These are phyloP conservation scores for Serripes groenlandicus DNA, from an alignment of 2,888 invertebrate species.

Conservation along the genomic window DNA sequence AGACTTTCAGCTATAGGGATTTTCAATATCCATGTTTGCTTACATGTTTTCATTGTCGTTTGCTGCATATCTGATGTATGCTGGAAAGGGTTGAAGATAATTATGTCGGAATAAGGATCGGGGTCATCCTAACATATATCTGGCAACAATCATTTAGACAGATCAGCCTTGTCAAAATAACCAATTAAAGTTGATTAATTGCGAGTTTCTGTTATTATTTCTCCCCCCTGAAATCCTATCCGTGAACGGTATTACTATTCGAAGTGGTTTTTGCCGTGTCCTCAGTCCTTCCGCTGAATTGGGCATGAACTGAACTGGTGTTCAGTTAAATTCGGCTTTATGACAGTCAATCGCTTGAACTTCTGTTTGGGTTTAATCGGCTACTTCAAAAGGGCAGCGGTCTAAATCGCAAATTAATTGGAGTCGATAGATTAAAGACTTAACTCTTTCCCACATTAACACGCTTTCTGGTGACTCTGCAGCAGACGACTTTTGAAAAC, in stretches of 20 bases:
- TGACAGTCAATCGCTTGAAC: conserved; percentile 9
- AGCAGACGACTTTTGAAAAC: not conserved
- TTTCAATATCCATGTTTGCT: no score
- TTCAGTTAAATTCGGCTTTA: not conserved
- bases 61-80: no score
- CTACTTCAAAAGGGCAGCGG: conserved; percentile 8
- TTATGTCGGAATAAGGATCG: no score
- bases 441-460: not conserved
- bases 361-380: conserved; percentile 19
- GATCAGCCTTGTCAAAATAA: conserved; percentile 5
- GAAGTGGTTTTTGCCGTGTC: not conserved
- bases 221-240: not conserved
- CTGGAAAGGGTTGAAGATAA: no score
- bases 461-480: not conserved
- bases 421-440: conserved; percentile 18
- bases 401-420: conserved; percentile 24
- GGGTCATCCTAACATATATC: conserved; percentile 3
- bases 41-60: no score
- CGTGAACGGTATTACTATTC: not conserved
- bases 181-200: conserved; percentile 18
- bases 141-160: conserved; percentile 16
- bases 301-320: not conserved
- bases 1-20: no score
- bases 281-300: conserved; percentile 4
- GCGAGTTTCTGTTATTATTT: not conserved